These are phyloP conservation scores for Rhynchonema sp. DNA, from an alignment of 2,888 invertebrate genomes.

Conservation along the genomic window DNA sequence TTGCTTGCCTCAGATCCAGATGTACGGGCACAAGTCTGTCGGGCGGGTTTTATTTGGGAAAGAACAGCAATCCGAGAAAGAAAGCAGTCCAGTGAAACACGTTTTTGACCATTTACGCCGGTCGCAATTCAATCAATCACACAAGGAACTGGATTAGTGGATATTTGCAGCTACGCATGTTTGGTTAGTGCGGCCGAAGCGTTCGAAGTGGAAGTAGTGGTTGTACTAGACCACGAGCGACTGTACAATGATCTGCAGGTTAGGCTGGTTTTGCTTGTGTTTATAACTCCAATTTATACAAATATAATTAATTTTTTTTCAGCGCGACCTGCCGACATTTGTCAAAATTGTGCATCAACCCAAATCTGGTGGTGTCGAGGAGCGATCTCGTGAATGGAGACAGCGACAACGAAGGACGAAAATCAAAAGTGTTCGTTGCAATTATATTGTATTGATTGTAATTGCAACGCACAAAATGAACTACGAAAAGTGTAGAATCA, in stretches of 20 bases:
- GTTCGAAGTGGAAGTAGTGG: constrained; percentile 82
- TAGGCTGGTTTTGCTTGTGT: too few relatives aligned
- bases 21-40: too few relatives aligned
- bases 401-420: constrained; percentile 10
- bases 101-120: too few relatives aligned
- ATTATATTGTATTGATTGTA: constrained; percentile 24
- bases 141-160: too few relatives aligned
- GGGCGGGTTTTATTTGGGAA: too few relatives aligned
- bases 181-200: constrained; percentile 68
- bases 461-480: too few relatives aligned
- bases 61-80: neutral
- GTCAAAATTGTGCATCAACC: constrained; percentile 75
- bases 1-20: too few relatives aligned
- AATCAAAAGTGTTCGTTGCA: constrained; percentile 26
- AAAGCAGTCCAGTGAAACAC: neutral
- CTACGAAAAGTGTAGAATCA: too few relatives aligned
- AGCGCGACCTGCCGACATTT: constrained; percentile 74
- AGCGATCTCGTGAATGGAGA: constrained; percentile 12
- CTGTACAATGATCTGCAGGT: constrained; percentile 76
- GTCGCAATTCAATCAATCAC: too few relatives aligned
- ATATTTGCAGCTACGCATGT: constrained; percentile 17
- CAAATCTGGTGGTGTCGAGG: constrained; percentile 74
- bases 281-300: too few relatives aligned
- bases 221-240: constrained; percentile 86
- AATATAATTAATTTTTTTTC: constrained; percentile 68